These are phyloP conservation scores for Conomelus anceps DNA, from an alignment of 2,888 invertebrate species.

Conservation along the genomic window DNA sequence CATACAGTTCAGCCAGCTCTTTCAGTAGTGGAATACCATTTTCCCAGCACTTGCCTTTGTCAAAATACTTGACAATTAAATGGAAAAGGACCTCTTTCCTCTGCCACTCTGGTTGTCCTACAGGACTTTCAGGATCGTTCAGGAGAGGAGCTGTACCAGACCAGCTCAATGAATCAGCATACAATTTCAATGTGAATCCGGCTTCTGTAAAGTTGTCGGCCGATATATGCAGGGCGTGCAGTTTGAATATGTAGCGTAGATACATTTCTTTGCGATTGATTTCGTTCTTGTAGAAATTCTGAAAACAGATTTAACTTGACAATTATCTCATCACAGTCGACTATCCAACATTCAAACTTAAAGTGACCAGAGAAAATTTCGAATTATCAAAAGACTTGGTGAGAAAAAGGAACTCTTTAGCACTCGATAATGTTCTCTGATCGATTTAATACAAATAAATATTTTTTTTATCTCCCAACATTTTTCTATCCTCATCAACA, in stretches of 20 bases:
- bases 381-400: no score
- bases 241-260: slow-evolving; percentile 87
- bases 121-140: slow-evolving; percentile 43
- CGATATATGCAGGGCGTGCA: slow-evolving; percentile 84
- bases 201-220: slow-evolving; percentile 93
- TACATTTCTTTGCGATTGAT: slow-evolving; percentile 95
- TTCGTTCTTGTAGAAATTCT: slow-evolving; percentile 95
- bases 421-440: no score
- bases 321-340: no score
- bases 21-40: slow-evolving; percentile 88
- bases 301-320: no score
- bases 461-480: no score
- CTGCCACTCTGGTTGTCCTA: slow-evolving; percentile 78
- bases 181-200: slow-evolving; percentile 88
- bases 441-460: no score
- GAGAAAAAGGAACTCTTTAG: no score
- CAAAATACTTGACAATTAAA: slow-evolving; percentile 85
- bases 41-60: slow-evolving; percentile 96
- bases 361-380: no score
- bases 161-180: slow-evolving; percentile 86
- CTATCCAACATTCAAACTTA: background rate
- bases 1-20: slow-evolving; percentile 80
- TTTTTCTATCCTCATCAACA: no score
- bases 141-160: slow-evolving; percentile 45
- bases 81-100: slow-evolving; percentile 83